Evolutionary conservation across 2,113 vertebrate genomes (phyloP).

Genomic region (Oryzias woworae): DNA sequence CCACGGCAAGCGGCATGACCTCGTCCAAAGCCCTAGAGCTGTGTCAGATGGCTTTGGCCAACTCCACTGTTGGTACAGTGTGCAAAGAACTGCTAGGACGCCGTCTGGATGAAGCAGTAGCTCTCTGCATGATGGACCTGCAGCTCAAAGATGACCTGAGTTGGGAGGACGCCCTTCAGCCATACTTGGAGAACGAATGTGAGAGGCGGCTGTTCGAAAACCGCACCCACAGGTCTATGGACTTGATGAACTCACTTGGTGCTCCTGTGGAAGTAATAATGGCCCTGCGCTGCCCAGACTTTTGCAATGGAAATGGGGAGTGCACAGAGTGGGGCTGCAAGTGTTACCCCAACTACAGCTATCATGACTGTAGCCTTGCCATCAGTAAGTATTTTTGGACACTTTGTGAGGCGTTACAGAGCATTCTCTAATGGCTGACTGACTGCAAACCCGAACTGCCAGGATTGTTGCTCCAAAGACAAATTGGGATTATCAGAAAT

Average conservation of each 20-base stretch:
- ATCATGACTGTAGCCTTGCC: conserved; percentile 76
- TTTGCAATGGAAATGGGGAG: conserved; percentile 76
- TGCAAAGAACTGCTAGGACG: conserved; percentile 77
- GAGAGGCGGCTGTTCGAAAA: conserved; percentile 78
- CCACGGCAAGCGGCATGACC: conserved; percentile 78
- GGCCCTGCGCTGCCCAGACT: conserved; percentile 74
- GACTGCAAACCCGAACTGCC: too few species aligned
- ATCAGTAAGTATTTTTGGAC: conserved; percentile 65
- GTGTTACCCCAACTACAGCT: conserved; percentile 74
- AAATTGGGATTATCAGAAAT: too few species aligned
- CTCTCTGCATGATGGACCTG: conserved; percentile 81
- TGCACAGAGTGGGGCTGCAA: conserved; percentile 79
- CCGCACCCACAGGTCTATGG: conserved; percentile 39
- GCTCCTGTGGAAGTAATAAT: conserved; percentile 55
- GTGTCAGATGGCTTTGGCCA: conserved; percentile 74
- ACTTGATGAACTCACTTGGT: conserved; percentile 14
- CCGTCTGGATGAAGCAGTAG: conserved; percentile 76
- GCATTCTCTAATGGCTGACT: too few species aligned
- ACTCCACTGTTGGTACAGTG: conserved; percentile 74
- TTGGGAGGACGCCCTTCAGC: conserved; percentile 74
- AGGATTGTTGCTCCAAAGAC: too few species aligned
- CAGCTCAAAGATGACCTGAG: conserved; percentile 82
- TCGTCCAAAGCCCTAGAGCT: conserved; percentile 73
- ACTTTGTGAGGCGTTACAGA: background rate
- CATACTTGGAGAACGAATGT: conserved; percentile 84